Evolutionary conservation across 2,888 invertebrate species (phyloP).

Genomic region (Drosophila leonis): DNA sequence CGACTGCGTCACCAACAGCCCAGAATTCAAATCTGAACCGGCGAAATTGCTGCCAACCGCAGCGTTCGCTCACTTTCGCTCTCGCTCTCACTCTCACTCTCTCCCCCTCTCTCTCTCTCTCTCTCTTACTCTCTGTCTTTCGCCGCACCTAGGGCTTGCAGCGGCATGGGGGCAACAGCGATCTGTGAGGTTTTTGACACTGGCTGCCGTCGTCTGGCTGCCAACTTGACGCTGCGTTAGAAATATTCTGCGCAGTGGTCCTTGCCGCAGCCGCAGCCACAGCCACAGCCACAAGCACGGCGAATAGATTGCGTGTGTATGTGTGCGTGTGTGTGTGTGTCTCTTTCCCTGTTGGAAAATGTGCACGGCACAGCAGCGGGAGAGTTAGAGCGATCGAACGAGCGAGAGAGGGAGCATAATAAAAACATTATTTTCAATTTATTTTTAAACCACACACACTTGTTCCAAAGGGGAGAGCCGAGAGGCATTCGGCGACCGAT

Average conservation of each 20-base stretch:
- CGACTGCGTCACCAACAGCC: slow-evolving; percentile 69
- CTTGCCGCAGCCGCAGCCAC: slow-evolving; percentile 43
- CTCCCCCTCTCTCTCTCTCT: background rate
- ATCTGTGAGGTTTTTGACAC: slow-evolving; percentile 80
- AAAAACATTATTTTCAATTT: slow-evolving; percentile 79
- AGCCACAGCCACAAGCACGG: slow-evolving; percentile 24
- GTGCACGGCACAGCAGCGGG: slow-evolving; percentile 32
- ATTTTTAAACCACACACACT: slow-evolving; percentile 84
- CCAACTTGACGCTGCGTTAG: slow-evolving; percentile 60
- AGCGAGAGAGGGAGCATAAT: slow-evolving; percentile 47
- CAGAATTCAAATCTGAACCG: slow-evolving; percentile 43
- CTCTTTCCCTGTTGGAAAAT: slow-evolving; percentile 65
- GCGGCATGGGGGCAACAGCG: slow-evolving; percentile 49
- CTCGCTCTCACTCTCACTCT: background rate
- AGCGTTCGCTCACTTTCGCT: slow-evolving; percentile 5
- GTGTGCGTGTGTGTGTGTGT: slow-evolving; percentile 16
- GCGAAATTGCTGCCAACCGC: slow-evolving; percentile 53
- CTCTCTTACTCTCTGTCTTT: background rate
- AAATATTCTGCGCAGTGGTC: slow-evolving; percentile 80
- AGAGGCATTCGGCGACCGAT: slow-evolving; percentile 44
- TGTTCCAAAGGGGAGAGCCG: slow-evolving; percentile 70
- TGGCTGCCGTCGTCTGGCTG: slow-evolving; percentile 68
- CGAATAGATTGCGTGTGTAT: slow-evolving; percentile 37
- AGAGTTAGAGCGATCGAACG: slow-evolving; percentile 3
- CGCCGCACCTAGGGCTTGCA: slow-evolving; percentile 7